phyloP scores from a whole-genome alignment of 2,113 vertebrate species.

The Prunella himalayana region DNA sequence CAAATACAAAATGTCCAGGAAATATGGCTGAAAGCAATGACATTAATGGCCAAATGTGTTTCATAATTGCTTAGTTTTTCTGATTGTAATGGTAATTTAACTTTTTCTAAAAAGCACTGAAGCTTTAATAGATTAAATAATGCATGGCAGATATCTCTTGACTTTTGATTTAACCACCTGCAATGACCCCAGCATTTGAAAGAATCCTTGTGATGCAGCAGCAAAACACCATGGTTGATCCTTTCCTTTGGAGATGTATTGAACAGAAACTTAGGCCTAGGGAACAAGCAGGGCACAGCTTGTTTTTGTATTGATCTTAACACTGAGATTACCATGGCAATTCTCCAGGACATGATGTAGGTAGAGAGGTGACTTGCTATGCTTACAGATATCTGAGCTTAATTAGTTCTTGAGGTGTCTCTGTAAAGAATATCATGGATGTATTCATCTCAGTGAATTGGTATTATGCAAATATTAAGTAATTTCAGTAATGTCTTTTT shows the following conservation, averaged over 20 bases:
- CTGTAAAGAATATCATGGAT: background rate
- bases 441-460: background rate
- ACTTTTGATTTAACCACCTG: background rate
- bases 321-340: background rate
- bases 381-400: background rate
- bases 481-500: background rate
- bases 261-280: background rate
- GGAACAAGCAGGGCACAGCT: background rate
- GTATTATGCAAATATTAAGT: background rate
- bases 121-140: background rate
- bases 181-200: background rate
- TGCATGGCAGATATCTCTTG: background rate
- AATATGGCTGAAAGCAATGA: constrained; percentile 28
- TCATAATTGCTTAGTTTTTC: background rate
- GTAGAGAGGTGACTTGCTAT: background rate
- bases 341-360: background rate
- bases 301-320: background rate
- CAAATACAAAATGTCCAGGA: background rate
- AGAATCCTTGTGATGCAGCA: background rate
- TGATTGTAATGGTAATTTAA: background rate
- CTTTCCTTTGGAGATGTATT: background rate
- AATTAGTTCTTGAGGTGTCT: background rate
- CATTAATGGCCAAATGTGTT: constrained; percentile 28
- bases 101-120: background rate
- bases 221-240: background rate